Conservation (phyloP, 2,113 vertebrate genomes). For the Phylloscopus trochilus region DNA sequence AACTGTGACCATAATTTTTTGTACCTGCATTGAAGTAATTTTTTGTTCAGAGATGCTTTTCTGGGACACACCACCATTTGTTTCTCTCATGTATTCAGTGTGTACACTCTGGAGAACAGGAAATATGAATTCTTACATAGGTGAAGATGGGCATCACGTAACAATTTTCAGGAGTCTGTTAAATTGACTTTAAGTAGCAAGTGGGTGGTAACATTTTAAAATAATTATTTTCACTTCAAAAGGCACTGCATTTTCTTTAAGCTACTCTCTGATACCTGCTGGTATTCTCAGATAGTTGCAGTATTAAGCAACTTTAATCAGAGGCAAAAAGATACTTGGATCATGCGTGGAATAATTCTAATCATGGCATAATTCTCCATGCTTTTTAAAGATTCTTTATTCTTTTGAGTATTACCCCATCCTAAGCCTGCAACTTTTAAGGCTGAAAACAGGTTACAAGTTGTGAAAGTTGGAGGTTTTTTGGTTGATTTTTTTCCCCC, state of each 20-base stretch:
- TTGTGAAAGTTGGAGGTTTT: neutral
- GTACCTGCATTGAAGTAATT: slow-evolving; percentile 19
- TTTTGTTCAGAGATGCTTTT: slow-evolving; percentile 38
- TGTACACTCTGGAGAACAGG: neutral
- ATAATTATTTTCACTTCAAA: neutral
- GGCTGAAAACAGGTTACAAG: neutral
- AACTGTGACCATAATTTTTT: slow-evolving; percentile 67
- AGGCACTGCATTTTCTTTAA: neutral
- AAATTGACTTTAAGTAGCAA: neutral
- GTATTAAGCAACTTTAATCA: neutral
- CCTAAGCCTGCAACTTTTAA: neutral
- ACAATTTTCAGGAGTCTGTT: neutral
- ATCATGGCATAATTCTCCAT: neutral
- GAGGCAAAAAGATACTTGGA: neutral
- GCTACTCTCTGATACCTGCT: neutral
- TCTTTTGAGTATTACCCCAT: neutral
- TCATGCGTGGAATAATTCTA: neutral
- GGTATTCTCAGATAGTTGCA: neutral
- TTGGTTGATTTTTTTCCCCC: neutral
- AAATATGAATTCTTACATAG: neutral
- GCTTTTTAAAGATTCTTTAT: neutral
- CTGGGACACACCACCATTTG: slow-evolving; percentile 21
- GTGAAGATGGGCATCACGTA: neutral
- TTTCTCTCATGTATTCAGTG: neutral
- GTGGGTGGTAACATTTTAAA: neutral